A percentile compares a stretch with the other conserved stretches of the same genome.
These are phyloP conservation scores for Urosaurus nigricauda DNA, from an alignment of 2,797 vertebrate genomes.

Conservation along the genomic window DNA sequence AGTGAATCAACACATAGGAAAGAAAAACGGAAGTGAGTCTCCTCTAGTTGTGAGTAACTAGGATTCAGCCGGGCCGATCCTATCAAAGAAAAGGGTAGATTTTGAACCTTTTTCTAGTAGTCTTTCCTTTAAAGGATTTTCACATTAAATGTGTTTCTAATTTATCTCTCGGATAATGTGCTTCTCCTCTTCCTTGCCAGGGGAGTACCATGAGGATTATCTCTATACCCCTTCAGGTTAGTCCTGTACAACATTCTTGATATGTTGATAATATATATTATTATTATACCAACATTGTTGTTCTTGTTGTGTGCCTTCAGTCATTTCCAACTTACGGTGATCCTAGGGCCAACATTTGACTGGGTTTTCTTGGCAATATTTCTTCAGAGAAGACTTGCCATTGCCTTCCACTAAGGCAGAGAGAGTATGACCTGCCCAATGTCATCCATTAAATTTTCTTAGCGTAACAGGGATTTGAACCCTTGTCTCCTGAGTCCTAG, in stretches of 20 bases:
- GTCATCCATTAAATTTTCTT: too few relatives aligned
- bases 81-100: neutral
- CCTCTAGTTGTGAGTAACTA: neutral
- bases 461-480: too few relatives aligned
- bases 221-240: slow-evolving; percentile 81
- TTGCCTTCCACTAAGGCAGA: too few relatives aligned
- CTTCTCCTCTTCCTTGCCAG: slow-evolving; percentile 72
- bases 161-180: rapidly evolving
- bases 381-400: too few relatives aligned
- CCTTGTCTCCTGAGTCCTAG: too few relatives aligned
- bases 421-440: too few relatives aligned
- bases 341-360: too few relatives aligned
- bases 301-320: too few relatives aligned
- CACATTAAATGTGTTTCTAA: neutral
- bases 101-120: neutral
- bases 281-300: too few relatives aligned
- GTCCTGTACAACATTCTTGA: slow-evolving; percentile 44
- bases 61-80: neutral
- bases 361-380: too few relatives aligned
- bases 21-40: neutral
- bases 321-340: too few relatives aligned
- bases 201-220: slow-evolving; percentile 87
- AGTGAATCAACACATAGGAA: neutral
- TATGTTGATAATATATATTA: too few relatives aligned
- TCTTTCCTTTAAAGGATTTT: neutral